A percentile compares a stretch with the other conserved stretches of the same genome.
These are phyloP conservation scores for Aspiorhynchus laticeps DNA, from an alignment of 2,113 vertebrate genomes.

Conservation along the genomic window DNA sequence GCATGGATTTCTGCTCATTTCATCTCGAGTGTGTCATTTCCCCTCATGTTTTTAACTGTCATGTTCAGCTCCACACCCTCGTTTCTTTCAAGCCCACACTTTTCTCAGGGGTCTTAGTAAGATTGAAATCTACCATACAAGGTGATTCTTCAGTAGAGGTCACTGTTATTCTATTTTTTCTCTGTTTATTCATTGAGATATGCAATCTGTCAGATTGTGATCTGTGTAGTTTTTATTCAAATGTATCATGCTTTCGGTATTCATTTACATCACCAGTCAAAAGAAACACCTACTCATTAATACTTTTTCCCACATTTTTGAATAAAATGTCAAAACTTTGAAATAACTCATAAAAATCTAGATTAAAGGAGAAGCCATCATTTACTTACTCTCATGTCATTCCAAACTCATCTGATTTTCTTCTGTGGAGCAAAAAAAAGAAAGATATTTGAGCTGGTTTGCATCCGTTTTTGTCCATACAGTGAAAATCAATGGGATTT, in stretches of 20 bases:
- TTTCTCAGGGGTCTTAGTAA: constrained; percentile 28
- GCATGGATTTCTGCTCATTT: not conserved
- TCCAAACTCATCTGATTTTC: no score
- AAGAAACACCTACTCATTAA: not conserved
- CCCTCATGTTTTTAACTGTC: constrained; percentile 40
- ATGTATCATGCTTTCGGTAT: not conserved
- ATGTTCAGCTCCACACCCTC: not conserved
- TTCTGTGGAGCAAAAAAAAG: no score
- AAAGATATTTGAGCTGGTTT: no score
- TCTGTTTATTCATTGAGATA: not conserved
- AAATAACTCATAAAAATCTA: not conserved
- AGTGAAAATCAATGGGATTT: no score
- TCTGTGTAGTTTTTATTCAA: not conserved
- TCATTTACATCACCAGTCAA: not conserved
- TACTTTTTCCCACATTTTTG: not conserved
- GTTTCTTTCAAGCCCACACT: constrained; percentile 42
- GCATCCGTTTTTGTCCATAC: no score
- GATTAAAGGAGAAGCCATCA: no score
- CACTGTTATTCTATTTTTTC: constrained; percentile 7
- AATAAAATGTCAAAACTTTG: not conserved
- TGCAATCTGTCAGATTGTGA: not conserved
- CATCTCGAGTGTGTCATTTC: constrained; percentile 65
- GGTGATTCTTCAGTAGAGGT: not conserved
- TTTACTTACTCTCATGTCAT: no score
- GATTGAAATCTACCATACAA: not conserved